Conservation (phyloP, 2,113 vertebrate species). For the Phyllostomus discolor region DNA sequence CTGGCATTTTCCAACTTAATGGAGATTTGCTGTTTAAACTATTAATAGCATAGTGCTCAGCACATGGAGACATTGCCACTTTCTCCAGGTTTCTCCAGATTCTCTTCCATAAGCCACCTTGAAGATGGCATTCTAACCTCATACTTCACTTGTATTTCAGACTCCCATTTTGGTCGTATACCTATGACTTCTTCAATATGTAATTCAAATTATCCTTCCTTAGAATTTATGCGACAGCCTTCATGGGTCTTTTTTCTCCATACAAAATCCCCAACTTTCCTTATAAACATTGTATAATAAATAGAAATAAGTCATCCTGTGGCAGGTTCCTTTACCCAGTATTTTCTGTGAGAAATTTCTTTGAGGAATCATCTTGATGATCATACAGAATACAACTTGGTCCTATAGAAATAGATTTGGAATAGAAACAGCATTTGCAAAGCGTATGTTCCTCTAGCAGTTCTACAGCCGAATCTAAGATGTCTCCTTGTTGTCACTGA, state of each 20-base stretch:
- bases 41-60: background rate
- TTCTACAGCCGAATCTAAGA: background rate
- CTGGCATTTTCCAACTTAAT: background rate
- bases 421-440: background rate
- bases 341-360: background rate
- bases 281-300: background rate
- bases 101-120: background rate
- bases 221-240: background rate
- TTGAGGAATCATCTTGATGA: background rate
- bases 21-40: background rate
- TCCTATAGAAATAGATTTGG: background rate
- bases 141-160: background rate
- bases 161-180: background rate
- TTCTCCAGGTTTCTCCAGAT: background rate
- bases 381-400: background rate
- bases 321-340: background rate
- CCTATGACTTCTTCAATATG: background rate
- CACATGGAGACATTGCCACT: background rate
- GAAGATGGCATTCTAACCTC: background rate
- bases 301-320: background rate
- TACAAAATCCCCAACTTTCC: background rate
- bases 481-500: background rate
- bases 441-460: background rate
- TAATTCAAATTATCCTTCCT: background rate
- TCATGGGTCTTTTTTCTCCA: background rate